Evolutionary conservation across 1,140 invertebrate genomes (phyloP).

Genomic region (Ectropis grisescens): DNA sequence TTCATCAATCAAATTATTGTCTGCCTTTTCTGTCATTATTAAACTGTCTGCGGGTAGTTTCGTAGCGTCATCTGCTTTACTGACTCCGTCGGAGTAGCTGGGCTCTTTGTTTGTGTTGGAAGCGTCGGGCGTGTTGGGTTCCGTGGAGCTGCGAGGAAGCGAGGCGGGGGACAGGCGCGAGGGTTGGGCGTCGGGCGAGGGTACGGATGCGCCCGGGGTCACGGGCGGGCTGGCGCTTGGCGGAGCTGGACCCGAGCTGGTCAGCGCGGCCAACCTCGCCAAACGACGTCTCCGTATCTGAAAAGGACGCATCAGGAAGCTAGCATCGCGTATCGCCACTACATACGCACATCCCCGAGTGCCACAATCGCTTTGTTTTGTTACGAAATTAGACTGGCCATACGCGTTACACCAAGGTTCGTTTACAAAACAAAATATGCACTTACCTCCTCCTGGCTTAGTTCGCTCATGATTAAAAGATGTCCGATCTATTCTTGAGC

Average conservation of each 20-base stretch:
- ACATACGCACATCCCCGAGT: conserved; percentile 25
- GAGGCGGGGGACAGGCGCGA: conserved; percentile 28
- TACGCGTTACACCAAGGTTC: conserved; percentile 54
- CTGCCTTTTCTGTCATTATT: conserved; percentile 63
- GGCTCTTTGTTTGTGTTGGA: conserved; percentile 45
- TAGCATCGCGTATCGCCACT: conserved; percentile 33
- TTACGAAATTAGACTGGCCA: conserved; percentile 68
- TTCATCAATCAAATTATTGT: conserved; percentile 63
- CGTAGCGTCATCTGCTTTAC: conserved; percentile 47
- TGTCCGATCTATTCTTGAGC: conserved; percentile 14
- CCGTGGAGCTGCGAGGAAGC: conserved; percentile 32
- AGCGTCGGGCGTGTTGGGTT: conserved; percentile 29
- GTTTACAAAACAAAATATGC: conserved; percentile 45
- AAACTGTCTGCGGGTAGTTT: conserved; percentile 60
- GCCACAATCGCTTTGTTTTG: conserved; percentile 65
- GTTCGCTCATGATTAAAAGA: conserved; percentile 75
- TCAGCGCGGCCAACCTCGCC: conserved; percentile 45
- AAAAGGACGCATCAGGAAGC: conserved; percentile 22
- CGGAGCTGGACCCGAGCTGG: conserved; percentile 33
- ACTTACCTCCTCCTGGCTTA: conserved; percentile 82
- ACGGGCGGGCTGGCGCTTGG: conserved; percentile 38
- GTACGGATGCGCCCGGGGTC: conserved; percentile 46
- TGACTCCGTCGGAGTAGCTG: conserved; percentile 36
- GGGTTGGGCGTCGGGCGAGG: conserved; percentile 31
- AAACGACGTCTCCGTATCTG: conserved; percentile 59